These are phyloP conservation scores for Heliothis virescens DNA, from an alignment of 1,140 invertebrate species.

Conservation along the genomic window DNA sequence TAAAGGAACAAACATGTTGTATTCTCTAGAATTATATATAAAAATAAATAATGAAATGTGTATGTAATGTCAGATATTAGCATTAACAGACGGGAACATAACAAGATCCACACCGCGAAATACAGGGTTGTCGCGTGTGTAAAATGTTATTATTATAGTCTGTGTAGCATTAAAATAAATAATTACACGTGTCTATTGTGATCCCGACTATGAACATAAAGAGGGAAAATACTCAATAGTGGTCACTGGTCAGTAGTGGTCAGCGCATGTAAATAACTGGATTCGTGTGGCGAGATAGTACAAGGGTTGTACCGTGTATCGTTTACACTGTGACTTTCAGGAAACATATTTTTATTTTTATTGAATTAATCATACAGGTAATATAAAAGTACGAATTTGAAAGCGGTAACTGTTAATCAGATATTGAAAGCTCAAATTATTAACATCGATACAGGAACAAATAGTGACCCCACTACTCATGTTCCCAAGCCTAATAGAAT, in stretches of 20 bases:
- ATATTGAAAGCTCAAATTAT: too few relatives aligned
- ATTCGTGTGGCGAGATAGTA: too few relatives aligned
- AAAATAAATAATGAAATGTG: neutral
- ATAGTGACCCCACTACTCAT: too few relatives aligned
- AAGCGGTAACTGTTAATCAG: too few relatives aligned
- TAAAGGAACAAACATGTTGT: neutral
- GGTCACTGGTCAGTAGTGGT: too few relatives aligned
- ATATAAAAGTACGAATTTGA: too few relatives aligned
- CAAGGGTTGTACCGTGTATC: too few relatives aligned
- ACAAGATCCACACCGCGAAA: conserved; percentile 22
- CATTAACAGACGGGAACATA: conserved; percentile 42
- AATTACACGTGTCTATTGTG: conserved; percentile 4
- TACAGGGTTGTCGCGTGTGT: conserved; percentile 14
- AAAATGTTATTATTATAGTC: neutral
- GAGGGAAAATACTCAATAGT: neutral
- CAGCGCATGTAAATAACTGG: too few relatives aligned
- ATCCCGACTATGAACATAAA: neutral
- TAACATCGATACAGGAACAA: too few relatives aligned
- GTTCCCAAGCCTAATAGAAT: neutral
- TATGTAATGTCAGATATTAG: conserved; percentile 1
- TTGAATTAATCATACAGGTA: too few relatives aligned
- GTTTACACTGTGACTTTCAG: too few relatives aligned
- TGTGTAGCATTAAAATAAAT: neutral
- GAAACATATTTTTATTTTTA: too few relatives aligned
- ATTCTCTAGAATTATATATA: neutral